Percentiles rank a stretch among this genome's conserved stretches.
Evolutionary conservation across 2,113 vertebrate species (phyloP).

Genomic region (Macquaria australasica): DNA sequence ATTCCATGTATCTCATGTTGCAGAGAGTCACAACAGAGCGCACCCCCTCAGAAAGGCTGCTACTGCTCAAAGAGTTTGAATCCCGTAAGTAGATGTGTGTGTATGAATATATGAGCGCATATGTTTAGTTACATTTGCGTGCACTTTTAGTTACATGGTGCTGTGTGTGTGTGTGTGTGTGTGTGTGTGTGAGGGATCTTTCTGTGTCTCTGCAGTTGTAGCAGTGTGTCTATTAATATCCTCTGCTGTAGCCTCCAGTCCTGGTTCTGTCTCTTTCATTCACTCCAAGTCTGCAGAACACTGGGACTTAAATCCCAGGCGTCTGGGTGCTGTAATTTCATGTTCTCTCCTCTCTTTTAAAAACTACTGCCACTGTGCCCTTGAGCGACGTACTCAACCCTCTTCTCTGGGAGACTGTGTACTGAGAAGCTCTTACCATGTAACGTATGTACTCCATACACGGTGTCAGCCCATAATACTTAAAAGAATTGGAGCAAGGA

Average conservation of each 20-base stretch:
- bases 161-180: slow-evolving; percentile 1
- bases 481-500: not conserved
- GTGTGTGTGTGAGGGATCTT: slow-evolving; percentile 15
- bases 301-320: slow-evolving; percentile 72
- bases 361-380: slow-evolving; percentile 35
- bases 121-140: slow-evolving; percentile 57
- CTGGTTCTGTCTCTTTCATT: slow-evolving; percentile 67
- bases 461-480: not conserved
- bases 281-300: slow-evolving; percentile 53
- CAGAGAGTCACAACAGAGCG: slow-evolving; percentile 91
- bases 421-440: slow-evolving; percentile 5
- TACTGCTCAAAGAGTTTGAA: slow-evolving; percentile 93
- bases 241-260: slow-evolving; percentile 63
- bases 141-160: slow-evolving; percentile 57
- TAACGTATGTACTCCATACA: not conserved
- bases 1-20: slow-evolving; percentile 23
- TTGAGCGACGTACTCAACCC: slow-evolving; percentile 27
- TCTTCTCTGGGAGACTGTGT: not conserved
- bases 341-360: slow-evolving; percentile 43
- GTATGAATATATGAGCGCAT: slow-evolving; percentile 15
- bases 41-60: slow-evolving; percentile 90
- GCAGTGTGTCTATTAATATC: slow-evolving; percentile 67
- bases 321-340: slow-evolving; percentile 72
- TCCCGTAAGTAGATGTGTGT: slow-evolving; percentile 88
- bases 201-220: slow-evolving; percentile 49